These are phyloP conservation scores for Monodelphis domestica DNA, from an alignment of 2,797 vertebrate genomes.

Conservation along the genomic window DNA sequence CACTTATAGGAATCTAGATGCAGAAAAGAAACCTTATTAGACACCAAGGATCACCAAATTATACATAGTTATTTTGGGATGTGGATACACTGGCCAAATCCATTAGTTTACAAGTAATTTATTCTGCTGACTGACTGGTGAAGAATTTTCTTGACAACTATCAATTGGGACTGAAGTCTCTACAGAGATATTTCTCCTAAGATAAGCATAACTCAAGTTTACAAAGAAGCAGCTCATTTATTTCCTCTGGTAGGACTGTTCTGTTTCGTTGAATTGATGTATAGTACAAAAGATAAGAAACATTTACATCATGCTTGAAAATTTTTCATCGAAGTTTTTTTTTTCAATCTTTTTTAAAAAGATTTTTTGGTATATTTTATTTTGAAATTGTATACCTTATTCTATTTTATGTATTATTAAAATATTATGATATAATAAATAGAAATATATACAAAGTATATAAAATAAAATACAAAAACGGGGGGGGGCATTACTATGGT, in stretches of 20 bases:
- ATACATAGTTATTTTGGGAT: neutral
- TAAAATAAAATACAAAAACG: too few species aligned
- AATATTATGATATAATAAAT: too few species aligned
- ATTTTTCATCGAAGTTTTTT: neutral
- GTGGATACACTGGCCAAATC: neutral
- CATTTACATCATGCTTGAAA: neutral
- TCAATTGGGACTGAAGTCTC: neutral
- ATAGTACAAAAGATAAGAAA: neutral
- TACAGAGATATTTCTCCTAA: neutral
- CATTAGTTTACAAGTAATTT: neutral
- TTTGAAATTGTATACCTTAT: neutral
- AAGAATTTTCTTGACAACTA: neutral
- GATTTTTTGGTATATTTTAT: neutral
- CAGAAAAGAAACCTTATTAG: neutral
- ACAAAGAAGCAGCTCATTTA: neutral
- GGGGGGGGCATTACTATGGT: too few species aligned
- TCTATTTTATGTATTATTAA: neutral
- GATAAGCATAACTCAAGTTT: neutral
- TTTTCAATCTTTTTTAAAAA: too few species aligned
- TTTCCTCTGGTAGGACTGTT: neutral
- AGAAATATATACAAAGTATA: too few species aligned
- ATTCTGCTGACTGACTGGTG: neutral
- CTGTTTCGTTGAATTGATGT: neutral
- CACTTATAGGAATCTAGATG: neutral
- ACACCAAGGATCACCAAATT: neutral